Evolutionary conservation across 2,113 vertebrate genomes (phyloP), one percentile per base, ranked within the genome.

Genomic region (Upupa epops): DNA sequence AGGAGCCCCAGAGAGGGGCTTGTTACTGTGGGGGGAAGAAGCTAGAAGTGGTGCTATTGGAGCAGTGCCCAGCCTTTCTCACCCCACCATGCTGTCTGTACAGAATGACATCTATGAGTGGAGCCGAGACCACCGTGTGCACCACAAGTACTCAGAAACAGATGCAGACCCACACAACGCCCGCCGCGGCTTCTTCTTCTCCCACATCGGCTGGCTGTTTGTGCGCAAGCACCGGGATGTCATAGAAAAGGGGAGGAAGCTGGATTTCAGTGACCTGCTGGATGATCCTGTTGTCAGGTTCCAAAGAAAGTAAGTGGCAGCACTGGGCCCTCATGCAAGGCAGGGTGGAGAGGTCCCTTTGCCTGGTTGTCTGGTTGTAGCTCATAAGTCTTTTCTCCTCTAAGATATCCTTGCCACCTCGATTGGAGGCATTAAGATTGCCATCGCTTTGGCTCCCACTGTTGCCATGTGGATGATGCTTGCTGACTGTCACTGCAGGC

Each of bases 141-240:
- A 98, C 87, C 98, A 98, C 96, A 98, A 98, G 95, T 98, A 97
- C 97, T 98, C 98, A 0, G 98, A 98, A 96, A 98, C 97, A 0
- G 97, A 98, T 0, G 97, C 97, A 0, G 97, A 98, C 89, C 98
- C 98, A 0, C 98, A 98, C 94, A 97, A 98, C 0, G 97, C 98
- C 26, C 83, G 88, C 31, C 93, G 97, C 0, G 98, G 98, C 78
- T 98, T 97, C 94, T 98, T 98, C 94, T 98, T 98, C 83, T 84
- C 98, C 49, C 98, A 98, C n/a, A 96, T 98, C 0, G 97, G 98
- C 58, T 98, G 97, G 97, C 96, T 98, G 7, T 97, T 98, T 4
- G 42, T 98, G 58, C 96, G 96, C 69, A 98, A 98, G 95, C 98
- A 98, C 78, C 96, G 59, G 1, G 97, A 98, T 0, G 97, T 98